A percentile compares a stretch with the other conserved stretches of the same genome.
These are phyloP conservation scores for Allygus modestus DNA, from an alignment of 2,888 invertebrate genomes.

Conservation along the genomic window DNA sequence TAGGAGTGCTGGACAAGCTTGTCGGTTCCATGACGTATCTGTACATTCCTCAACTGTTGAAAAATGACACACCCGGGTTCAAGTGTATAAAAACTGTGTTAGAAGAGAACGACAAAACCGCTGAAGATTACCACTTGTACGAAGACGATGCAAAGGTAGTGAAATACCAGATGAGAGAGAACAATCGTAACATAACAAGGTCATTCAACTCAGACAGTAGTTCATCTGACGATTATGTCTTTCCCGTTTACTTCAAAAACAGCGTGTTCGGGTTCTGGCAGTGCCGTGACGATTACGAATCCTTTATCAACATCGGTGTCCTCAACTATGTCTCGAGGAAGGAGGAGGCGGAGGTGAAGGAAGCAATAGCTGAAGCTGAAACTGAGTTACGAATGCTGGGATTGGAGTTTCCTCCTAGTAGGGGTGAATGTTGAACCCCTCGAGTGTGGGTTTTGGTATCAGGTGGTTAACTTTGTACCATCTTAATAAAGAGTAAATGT, in stretches of 20 bases:
- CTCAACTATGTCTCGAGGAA: neutral
- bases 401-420: neutral
- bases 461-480: neutral
- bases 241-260: conserved; percentile 12
- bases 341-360: neutral
- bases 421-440: neutral
- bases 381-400: neutral
- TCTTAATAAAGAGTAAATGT: too few relatives aligned
- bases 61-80: neutral
- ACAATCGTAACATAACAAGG: neutral
- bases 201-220: neutral
- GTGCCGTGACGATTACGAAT: conserved; percentile 7
- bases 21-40: neutral
- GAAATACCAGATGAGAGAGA: neutral
- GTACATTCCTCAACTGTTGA: neutral
- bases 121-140: conserved; percentile 19
- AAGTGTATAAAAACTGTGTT: conserved; percentile 15
- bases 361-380: neutral
- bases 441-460: neutral
- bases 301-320: neutral
- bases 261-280: conserved; percentile 28
- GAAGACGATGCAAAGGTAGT: neutral
- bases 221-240: neutral
- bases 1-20: neutral
- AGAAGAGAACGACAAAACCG: neutral